Conservation (phyloP, 2,113 vertebrate genomes). For the Opisthocomus hoazin region DNA sequence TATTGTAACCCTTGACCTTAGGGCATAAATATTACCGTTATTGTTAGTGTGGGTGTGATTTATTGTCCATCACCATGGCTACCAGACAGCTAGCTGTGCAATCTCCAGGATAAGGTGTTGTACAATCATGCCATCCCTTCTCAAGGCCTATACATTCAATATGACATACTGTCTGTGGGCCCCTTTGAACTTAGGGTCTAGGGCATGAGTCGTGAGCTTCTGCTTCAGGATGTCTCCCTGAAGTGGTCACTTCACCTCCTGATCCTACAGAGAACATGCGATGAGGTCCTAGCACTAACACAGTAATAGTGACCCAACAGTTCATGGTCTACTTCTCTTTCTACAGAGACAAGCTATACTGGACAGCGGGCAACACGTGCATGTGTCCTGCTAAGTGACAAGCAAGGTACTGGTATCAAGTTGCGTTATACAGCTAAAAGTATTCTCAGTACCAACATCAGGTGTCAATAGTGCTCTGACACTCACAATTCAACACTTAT, state of each 20-base stretch:
- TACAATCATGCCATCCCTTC: neutral
- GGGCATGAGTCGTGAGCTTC: neutral
- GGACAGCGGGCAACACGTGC: neutral
- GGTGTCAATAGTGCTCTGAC: neutral
- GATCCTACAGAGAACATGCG: neutral
- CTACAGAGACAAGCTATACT: neutral
- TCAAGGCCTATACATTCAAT: accelerated
- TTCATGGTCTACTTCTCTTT: neutral
- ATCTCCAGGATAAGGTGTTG: neutral
- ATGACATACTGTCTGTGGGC: neutral
- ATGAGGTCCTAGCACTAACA: neutral
- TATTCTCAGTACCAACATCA: neutral
- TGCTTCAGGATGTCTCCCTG: neutral
- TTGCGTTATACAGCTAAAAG: neutral
- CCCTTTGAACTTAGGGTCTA: neutral
- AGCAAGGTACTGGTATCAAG: neutral
- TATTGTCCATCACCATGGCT: neutral
- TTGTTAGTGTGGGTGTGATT: neutral
- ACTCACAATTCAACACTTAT: neutral
- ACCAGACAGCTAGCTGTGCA: neutral
- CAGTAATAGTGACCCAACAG: neutral
- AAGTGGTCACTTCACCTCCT: neutral
- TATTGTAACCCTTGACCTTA: neutral
- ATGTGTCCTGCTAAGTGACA: neutral
- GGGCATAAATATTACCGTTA: neutral